Evolutionary conservation across 1,140 invertebrate genomes (phyloP).

Genomic region (Antheraea mylitta): DNA sequence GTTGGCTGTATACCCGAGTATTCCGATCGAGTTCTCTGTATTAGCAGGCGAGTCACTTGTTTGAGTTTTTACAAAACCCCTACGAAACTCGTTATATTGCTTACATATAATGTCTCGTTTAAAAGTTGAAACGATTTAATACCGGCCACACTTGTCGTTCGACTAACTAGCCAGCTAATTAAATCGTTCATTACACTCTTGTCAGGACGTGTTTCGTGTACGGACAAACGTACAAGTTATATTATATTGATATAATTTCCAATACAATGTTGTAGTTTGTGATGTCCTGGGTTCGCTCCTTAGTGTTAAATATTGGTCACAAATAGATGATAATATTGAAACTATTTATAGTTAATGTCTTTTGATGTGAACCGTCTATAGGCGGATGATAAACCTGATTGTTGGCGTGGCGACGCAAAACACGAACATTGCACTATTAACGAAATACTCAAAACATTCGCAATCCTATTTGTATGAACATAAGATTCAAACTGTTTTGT

Average conservation of each 20-base stretch:
- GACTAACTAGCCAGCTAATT: slow-evolving; percentile 5
- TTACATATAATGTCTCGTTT: not conserved
- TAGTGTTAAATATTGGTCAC: not conserved
- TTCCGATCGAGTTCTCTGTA: not conserved
- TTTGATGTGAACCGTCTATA: too few species aligned
- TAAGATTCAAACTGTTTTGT: too few species aligned
- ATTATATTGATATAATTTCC: not conserved
- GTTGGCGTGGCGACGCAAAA: too few species aligned
- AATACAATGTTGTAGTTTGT: not conserved
- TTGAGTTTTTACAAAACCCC: slow-evolving; percentile 4
- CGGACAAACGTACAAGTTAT: not conserved
- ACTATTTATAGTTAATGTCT: too few species aligned
- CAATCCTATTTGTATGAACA: too few species aligned
- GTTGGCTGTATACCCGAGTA: not conserved
- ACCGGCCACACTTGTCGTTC: not conserved
- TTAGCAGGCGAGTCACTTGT: not conserved
- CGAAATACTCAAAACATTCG: too few species aligned
- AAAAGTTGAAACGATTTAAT: slow-evolving; percentile 8
- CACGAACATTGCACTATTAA: too few species aligned
- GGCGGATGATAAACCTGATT: too few species aligned
- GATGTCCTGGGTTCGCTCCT: too few species aligned
- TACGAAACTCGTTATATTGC: not conserved
- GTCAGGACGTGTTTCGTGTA: not conserved
- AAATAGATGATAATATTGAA: too few species aligned
- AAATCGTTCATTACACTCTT: slow-evolving; percentile 6